A percentile compares a stretch with the other conserved stretches of the same genome.
These are phyloP conservation scores for Pluvialis apricaria DNA, from an alignment of 2,113 vertebrate species.

Conservation along the genomic window DNA sequence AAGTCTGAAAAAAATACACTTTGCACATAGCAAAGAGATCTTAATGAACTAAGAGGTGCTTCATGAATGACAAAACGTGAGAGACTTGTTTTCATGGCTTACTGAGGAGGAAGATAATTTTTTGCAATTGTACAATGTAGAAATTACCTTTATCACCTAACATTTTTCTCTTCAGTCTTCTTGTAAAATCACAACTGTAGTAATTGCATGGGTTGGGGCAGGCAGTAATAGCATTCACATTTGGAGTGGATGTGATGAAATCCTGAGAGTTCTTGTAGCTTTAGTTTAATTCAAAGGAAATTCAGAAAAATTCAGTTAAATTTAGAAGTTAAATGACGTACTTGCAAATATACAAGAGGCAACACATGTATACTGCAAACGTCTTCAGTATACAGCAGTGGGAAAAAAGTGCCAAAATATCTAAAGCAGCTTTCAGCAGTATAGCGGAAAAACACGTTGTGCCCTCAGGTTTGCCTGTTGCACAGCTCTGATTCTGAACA, in stretches of 20 bases:
- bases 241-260: background rate
- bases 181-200: background rate
- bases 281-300: background rate
- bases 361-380: background rate
- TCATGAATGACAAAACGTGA: background rate
- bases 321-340: background rate
- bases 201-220: background rate
- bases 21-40: background rate
- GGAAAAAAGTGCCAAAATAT: background rate
- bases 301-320: background rate
- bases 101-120: background rate
- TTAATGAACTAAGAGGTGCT: background rate
- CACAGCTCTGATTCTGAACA: background rate
- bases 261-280: background rate
- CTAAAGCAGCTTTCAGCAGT: background rate
- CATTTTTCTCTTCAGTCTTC: background rate
- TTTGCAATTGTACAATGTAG: background rate
- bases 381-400: background rate
- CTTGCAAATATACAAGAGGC: background rate
- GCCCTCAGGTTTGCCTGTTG: constrained; percentile 20
- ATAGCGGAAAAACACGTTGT: background rate
- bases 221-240: background rate
- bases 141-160: background rate
- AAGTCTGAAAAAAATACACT: background rate
- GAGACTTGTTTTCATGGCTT: background rate